phyloP scores from a whole-genome alignment of 2,797 vertebrate genomes.

The Arrhamphus sclerolepis region DNA sequence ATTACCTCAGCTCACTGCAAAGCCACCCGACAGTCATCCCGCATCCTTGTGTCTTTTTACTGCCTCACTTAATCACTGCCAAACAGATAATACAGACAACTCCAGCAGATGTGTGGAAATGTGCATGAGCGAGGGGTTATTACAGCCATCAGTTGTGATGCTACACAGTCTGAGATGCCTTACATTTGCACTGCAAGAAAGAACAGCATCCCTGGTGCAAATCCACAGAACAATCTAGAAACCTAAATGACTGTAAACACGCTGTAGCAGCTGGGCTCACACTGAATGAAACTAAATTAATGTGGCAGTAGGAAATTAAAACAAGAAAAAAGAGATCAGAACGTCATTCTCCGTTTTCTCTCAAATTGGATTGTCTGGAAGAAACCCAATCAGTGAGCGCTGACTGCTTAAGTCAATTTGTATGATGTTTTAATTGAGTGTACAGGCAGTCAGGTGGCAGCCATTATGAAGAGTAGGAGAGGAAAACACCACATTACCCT shows the following conservation, averaged over 20 bases:
- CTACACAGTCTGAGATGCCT: slow-evolving; percentile 31
- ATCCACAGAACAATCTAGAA: slow-evolving; percentile 43
- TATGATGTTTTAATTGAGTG: slow-evolving; percentile 76
- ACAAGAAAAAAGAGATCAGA: slow-evolving; percentile 37
- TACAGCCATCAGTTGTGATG: slow-evolving; percentile 56
- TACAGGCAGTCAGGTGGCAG: slow-evolving; percentile 59
- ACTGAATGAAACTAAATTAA: slow-evolving; percentile 58
- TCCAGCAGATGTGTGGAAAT: slow-evolving; percentile 51
- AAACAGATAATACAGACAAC: slow-evolving; percentile 69
- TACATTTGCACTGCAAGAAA: slow-evolving; percentile 44
- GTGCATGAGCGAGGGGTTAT: slow-evolving; percentile 55
- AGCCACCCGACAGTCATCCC: slow-evolving; percentile 75
- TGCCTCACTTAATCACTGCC: slow-evolving; percentile 78
- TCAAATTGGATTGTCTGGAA: slow-evolving; percentile 59
- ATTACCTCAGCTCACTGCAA: slow-evolving; percentile 72
- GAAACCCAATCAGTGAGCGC: slow-evolving; percentile 56
- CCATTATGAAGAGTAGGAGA: slow-evolving; percentile 64
- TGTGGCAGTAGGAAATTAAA: slow-evolving; percentile 49
- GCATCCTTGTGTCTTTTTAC: slow-evolving; percentile 75
- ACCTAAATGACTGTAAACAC: slow-evolving; percentile 49
- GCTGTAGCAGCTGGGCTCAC: slow-evolving; percentile 20
- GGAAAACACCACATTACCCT: slow-evolving; percentile 63
- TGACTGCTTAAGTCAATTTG: slow-evolving; percentile 68
- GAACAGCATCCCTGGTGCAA: slow-evolving; percentile 30
- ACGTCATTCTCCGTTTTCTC: slow-evolving; percentile 43